Evolutionary conservation across 2,797 vertebrate genomes (phyloP).

Genomic region (Rhinella marina): DNA sequence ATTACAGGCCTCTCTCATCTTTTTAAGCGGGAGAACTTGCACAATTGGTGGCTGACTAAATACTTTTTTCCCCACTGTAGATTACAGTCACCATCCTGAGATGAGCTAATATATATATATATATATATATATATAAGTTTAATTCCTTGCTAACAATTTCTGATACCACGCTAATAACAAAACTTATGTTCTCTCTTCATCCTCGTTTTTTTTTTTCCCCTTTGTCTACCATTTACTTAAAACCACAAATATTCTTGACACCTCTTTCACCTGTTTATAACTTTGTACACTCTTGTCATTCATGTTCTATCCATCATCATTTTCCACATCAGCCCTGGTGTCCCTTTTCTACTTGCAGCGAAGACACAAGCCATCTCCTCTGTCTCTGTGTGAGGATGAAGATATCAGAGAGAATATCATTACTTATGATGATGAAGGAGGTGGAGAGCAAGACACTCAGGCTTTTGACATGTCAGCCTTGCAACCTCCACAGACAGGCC

Average conservation of each 20-base stretch:
- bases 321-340: constrained; percentile 78
- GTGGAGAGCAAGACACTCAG: constrained; percentile 84
- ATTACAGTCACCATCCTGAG: too few relatives aligned
- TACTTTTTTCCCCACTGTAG: too few relatives aligned
- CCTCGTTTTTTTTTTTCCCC: background rate
- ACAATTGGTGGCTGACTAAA: too few relatives aligned
- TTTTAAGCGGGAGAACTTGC: too few relatives aligned
- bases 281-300: background rate
- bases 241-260: background rate
- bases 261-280: background rate
- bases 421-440: constrained; percentile 86
- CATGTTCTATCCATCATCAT: constrained; percentile 11
- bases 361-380: constrained; percentile 79
- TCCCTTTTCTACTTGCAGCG: constrained; percentile 78
- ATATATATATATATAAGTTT: background rate
- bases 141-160: background rate
- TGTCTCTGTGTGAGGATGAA: constrained; percentile 81
- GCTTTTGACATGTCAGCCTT: constrained; percentile 86
- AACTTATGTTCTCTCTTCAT: constrained; percentile 21
- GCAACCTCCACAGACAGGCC: constrained; percentile 71
- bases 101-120: background rate
- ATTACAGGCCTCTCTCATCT: too few relatives aligned
- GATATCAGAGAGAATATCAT: constrained; percentile 79
- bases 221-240: background rate
- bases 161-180: background rate